phyloP scores from a whole-genome alignment of 2,113 vertebrate genomes.

The Galemys pyrenaicus region DNA sequence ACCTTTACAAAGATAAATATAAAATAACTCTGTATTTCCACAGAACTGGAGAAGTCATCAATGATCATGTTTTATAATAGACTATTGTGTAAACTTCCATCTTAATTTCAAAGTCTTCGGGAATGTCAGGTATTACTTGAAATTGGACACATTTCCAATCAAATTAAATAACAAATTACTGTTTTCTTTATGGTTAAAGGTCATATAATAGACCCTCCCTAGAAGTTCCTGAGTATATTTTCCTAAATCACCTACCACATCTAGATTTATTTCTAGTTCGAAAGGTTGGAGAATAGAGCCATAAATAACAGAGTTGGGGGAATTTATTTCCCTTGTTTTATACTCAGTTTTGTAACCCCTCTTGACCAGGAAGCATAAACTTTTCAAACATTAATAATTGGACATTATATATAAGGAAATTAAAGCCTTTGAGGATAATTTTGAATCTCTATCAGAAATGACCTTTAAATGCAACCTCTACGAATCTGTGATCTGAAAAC shows the following conservation, averaged over 20 bases:
- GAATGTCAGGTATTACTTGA: conserved; percentile 31
- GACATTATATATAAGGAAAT: background rate
- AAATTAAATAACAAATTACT: conserved; percentile 2
- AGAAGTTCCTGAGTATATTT: conserved; percentile 7
- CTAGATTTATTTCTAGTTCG: background rate
- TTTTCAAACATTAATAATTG: background rate
- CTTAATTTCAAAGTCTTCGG: conserved; percentile 43
- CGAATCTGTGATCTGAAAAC: background rate
- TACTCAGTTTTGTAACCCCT: background rate
- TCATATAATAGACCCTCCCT: background rate
- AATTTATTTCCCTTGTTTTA: background rate
- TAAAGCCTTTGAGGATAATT: background rate
- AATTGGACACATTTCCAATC: background rate
- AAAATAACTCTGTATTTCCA: background rate
- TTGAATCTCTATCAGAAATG: background rate
- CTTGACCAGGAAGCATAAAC: background rate
- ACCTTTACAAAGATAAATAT: background rate
- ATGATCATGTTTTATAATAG: background rate
- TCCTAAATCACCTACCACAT: background rate
- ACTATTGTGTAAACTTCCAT: conserved; percentile 19
- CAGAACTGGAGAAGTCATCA: background rate
- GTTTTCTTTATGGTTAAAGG: background rate
- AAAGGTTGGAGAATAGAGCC: background rate
- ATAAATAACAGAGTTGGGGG: background rate
- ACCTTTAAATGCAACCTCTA: conserved; percentile 31